Conservation (phyloP, 2,113 vertebrate species). For the Colaptes auratus region DNA sequence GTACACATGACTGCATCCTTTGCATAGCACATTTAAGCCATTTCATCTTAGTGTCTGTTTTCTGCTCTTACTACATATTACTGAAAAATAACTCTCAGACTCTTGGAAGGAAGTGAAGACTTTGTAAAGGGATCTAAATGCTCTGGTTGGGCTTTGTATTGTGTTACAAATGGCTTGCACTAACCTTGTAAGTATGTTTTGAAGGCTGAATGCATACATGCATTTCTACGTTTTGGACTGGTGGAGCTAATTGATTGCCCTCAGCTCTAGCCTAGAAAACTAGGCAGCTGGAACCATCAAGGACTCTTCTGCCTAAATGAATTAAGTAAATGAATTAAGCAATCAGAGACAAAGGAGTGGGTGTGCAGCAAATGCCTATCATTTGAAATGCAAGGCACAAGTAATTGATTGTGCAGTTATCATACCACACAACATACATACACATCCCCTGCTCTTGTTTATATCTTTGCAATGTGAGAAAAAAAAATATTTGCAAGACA, state of each 20-base stretch:
- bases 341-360: slow-evolving; percentile 48
- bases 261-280: slow-evolving; percentile 29
- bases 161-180: neutral
- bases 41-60: neutral
- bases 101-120: neutral
- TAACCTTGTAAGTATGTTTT: neutral
- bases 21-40: neutral
- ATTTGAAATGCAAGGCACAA: slow-evolving; percentile 27
- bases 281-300: slow-evolving; percentile 44
- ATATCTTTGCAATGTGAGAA: neutral
- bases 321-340: slow-evolving; percentile 61
- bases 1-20: neutral
- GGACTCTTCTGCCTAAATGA: slow-evolving; percentile 45
- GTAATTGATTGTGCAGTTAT: slow-evolving; percentile 47
- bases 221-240: neutral
- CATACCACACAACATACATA: neutral
- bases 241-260: slow-evolving; percentile 29
- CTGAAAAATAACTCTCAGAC: neutral
- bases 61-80: neutral
- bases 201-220: neutral
- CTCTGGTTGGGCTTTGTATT: neutral
- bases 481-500: neutral
- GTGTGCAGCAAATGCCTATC: slow-evolving; percentile 23
- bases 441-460: neutral
- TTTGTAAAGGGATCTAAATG: neutral